Conservation (phyloP, 1,140 invertebrate species). For the Ladona fulva region DNA sequence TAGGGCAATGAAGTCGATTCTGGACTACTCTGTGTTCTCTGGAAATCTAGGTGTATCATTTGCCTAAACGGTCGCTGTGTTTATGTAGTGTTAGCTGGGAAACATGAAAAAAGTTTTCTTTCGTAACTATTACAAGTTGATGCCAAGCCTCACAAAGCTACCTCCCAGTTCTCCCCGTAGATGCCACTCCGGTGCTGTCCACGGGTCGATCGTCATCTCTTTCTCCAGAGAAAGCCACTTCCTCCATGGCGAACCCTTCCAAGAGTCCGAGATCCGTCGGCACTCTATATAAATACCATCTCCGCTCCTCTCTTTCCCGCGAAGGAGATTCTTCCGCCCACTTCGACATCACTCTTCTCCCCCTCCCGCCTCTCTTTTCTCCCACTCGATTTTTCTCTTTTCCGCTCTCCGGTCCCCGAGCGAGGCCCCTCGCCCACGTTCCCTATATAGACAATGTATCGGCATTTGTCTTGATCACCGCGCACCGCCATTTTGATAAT, state of each 20-base stretch:
- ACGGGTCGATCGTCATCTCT: not conserved
- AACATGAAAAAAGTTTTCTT: too few relatives aligned
- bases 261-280: not conserved
- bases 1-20: too few relatives aligned
- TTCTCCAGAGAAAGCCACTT: not conserved
- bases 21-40: too few relatives aligned
- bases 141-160: too few relatives aligned
- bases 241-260: not conserved
- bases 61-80: too few relatives aligned
- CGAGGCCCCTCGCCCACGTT: not conserved
- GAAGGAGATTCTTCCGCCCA: not conserved
- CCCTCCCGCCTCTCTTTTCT: not conserved
- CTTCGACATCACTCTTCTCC: not conserved
- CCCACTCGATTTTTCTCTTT: not conserved
- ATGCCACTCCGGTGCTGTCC: too few relatives aligned
- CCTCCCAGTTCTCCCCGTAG: too few relatives aligned
- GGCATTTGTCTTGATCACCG: slow-evolving; percentile 27
- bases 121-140: too few relatives aligned
- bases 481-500: slow-evolving; percentile 27
- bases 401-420: not conserved
- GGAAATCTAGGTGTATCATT: too few relatives aligned
- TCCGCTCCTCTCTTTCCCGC: not conserved
- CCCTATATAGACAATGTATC: slow-evolving; percentile 26
- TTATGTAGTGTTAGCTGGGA: too few relatives aligned
- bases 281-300: not conserved